phyloP scores from a whole-genome alignment of 2,113 vertebrate genomes.

The Macrotus californicus region DNA sequence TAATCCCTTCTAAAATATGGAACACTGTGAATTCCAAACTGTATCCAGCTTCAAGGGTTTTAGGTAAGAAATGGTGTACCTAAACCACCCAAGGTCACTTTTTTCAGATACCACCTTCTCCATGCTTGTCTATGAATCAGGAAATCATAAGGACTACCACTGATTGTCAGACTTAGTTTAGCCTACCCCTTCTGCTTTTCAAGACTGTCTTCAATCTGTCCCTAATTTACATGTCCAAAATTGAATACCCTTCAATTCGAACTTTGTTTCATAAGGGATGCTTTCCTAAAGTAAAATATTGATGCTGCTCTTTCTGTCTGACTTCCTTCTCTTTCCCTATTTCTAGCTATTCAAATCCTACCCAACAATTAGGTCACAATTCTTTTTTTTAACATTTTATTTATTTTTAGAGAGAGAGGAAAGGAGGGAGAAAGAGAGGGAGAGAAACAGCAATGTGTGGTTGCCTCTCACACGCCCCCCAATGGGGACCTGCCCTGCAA shows the following conservation, averaged over 20 bases:
- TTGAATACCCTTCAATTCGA: neutral
- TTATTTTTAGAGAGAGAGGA: no score
- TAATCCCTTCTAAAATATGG: slow-evolving; percentile 26
- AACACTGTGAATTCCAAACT: neutral
- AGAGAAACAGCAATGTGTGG: no score
- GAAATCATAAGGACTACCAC: neutral
- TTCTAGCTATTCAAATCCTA: neutral
- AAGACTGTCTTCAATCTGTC: neutral
- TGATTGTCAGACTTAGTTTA: neutral
- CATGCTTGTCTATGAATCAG: neutral
- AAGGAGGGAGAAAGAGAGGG: no score
- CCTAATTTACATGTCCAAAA: neutral
- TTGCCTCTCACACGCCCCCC: no score
- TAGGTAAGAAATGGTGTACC: neutral
- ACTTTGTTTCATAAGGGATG: slow-evolving; percentile 17
- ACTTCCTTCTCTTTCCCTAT: neutral
- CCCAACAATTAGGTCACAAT: neutral
- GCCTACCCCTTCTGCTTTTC: neutral
- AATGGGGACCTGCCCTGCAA: no score
- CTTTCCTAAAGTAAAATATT: neutral
- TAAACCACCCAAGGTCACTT: neutral
- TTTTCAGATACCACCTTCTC: neutral
- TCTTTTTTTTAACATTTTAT: neutral
- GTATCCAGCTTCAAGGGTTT: neutral
- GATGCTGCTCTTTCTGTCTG: neutral